Evolutionary conservation across 2,113 vertebrate genomes (phyloP).

Genomic region (Corythaeola cristata): DNA sequence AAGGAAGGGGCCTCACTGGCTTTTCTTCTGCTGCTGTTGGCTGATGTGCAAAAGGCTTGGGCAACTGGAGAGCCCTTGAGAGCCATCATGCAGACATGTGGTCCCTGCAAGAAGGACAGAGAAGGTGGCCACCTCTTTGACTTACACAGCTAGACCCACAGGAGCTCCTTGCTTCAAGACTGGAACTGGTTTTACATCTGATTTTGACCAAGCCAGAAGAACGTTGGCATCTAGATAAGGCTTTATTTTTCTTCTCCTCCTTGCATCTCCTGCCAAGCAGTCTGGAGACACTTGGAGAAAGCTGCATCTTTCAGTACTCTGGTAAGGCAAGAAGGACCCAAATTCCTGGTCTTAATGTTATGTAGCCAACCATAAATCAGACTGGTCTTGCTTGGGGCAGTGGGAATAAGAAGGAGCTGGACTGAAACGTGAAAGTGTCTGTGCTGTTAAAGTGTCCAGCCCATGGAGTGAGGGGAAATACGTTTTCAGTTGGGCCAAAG

Average conservation of each 20-base stretch:
- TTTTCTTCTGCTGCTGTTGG: neutral
- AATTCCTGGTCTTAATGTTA: neutral
- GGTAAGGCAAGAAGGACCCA: neutral
- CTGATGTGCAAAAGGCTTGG: neutral
- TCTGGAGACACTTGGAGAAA: neutral
- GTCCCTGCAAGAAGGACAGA: neutral
- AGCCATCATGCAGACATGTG: accelerated
- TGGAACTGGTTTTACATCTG: neutral
- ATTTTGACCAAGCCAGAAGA: neutral
- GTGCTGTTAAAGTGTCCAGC: neutral
- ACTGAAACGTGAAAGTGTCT: neutral
- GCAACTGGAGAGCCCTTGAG: neutral
- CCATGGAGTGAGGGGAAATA: neutral
- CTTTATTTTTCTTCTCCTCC: neutral
- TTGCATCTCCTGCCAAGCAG: neutral
- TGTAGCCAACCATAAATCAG: neutral
- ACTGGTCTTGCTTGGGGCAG: neutral
- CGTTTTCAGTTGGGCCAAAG: neutral
- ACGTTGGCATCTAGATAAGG: accelerated
- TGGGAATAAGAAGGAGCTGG: neutral
- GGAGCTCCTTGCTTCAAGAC: neutral
- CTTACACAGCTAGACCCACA: neutral
- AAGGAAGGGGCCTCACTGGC: neutral
- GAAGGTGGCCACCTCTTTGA: neutral
- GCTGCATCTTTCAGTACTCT: neutral